Evolutionary conservation across 1,140 invertebrate genomes (phyloP).

Genomic region (Drosophila serrata): DNA sequence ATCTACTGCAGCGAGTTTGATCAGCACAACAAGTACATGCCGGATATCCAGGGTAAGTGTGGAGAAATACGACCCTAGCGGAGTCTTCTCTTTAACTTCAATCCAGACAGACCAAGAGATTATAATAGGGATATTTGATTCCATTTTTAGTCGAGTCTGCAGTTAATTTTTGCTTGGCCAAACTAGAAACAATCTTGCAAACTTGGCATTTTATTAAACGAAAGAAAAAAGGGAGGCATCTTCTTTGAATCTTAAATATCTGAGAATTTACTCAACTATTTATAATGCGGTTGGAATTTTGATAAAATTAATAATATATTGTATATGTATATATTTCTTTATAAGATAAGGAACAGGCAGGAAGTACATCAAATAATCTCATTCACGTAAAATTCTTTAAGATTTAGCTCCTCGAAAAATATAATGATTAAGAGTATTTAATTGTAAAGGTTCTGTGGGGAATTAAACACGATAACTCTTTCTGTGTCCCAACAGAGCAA

Average conservation of each 20-base stretch:
- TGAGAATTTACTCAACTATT: not conserved
- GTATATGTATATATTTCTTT: not conserved
- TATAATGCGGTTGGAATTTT: not conserved
- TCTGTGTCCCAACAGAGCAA: constrained; percentile 89
- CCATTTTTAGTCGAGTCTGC: not conserved
- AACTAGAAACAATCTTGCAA: not conserved
- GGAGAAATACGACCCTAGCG: not conserved
- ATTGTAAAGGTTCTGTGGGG: not conserved
- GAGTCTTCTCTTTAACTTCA: not conserved
- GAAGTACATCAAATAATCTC: not conserved
- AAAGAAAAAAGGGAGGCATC: not conserved
- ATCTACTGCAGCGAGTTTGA: constrained; percentile 96
- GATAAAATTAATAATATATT: not conserved
- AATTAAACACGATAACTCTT: not conserved
- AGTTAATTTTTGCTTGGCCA: too few relatives aligned
- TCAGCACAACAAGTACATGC: constrained; percentile 96
- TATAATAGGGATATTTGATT: not conserved
- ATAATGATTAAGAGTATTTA: too few relatives aligned
- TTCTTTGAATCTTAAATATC: not conserved
- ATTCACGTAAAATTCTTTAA: too few relatives aligned
- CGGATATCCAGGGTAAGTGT: constrained; percentile 94
- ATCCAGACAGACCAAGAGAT: too few relatives aligned
- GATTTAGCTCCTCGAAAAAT: not conserved
- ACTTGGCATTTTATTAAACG: not conserved
- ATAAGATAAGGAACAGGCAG: not conserved